A percentile compares a stretch with the other conserved stretches of the same genome.
These are phyloP conservation scores for Azemiops feae DNA, from an alignment of 2,113 vertebrate species.

Conservation along the genomic window DNA sequence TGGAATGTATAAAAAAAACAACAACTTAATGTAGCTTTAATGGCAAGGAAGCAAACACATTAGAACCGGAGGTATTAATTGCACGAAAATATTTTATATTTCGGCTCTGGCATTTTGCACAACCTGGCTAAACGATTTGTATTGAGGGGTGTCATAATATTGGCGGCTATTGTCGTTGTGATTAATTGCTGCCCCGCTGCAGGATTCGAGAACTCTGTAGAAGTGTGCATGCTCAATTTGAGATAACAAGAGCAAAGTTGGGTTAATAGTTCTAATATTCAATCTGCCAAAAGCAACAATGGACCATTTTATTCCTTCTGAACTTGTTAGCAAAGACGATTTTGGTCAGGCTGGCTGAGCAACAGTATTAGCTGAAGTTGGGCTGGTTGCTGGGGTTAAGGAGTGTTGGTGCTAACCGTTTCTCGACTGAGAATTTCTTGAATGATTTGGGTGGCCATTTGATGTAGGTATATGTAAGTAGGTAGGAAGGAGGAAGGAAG, in stretches of 20 bases:
- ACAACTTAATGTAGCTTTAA: conserved; percentile 34
- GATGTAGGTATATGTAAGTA: not conserved
- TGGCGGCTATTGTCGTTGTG: not conserved
- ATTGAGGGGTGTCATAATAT: conserved; percentile 6
- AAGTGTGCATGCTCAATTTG: not conserved
- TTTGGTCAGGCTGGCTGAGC: not conserved
- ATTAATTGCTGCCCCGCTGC: not conserved
- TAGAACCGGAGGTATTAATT: conserved; percentile 1
- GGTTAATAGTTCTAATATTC: not conserved
- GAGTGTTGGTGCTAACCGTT: not conserved
- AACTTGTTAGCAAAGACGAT: not conserved
- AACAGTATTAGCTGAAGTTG: not conserved
- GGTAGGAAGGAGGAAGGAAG: too few species aligned
- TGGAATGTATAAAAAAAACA: conserved; percentile 1
- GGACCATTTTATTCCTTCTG: not conserved
- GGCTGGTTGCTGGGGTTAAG: not conserved
- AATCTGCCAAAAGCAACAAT: not conserved
- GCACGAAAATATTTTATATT: conserved; percentile 2
- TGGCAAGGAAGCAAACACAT: conserved; percentile 38
- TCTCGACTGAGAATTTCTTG: not conserved
- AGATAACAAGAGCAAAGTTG: not conserved
- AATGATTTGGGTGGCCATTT: not conserved
- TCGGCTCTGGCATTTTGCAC: conserved; percentile 2
- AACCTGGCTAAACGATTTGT: not conserved
- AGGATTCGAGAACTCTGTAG: not conserved